phyloP scores from a whole-genome alignment of 2,888 invertebrate species.

The Thymelicus sylvestris region DNA sequence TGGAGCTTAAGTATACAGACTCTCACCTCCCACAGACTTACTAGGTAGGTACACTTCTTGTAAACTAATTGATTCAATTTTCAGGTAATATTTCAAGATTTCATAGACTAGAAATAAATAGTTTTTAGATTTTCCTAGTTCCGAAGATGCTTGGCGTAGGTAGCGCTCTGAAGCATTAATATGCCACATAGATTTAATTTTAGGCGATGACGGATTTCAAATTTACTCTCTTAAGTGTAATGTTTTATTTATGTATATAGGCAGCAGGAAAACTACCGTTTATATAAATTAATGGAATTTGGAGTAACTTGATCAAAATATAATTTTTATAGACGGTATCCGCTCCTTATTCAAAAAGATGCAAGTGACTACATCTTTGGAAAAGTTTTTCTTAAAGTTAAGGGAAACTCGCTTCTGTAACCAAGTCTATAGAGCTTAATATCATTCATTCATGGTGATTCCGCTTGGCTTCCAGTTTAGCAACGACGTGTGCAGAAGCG shows the following conservation, averaged over 20 bases:
- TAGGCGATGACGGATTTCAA: slow-evolving; percentile 15
- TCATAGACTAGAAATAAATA: slow-evolving; percentile 27
- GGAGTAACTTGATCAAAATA: too few species aligned
- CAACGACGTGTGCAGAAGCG: slow-evolving; percentile 30
- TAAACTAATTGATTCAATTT: background rate
- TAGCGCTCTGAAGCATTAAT: slow-evolving; percentile 22
- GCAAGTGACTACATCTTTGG: slow-evolving; percentile 19
- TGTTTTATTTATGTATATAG: slow-evolving; percentile 2
- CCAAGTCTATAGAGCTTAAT: background rate
- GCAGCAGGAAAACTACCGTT: slow-evolving; percentile 13
- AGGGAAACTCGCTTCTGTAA: slow-evolving; percentile 33
- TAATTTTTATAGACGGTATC: slow-evolving; percentile 26
- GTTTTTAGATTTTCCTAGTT: slow-evolving; percentile 29
- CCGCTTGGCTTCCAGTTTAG: slow-evolving; percentile 25
- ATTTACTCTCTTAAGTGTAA: slow-evolving; percentile 15
- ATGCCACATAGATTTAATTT: slow-evolving; percentile 20
- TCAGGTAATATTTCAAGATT: slow-evolving; percentile 2
- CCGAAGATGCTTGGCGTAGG: slow-evolving; percentile 33
- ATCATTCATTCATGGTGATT: slow-evolving; percentile 15
- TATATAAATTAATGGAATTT: slow-evolving; percentile 3
- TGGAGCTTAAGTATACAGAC: too few species aligned
- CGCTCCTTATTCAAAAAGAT: slow-evolving; percentile 8
- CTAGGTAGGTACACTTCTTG: background rate
- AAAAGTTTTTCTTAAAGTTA: slow-evolving; percentile 4
- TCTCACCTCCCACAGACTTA: background rate